These are phyloP conservation scores for Ptychodera flava DNA, from an alignment of 35 echinoderm and acorn worm genomes.

Conservation along the genomic window DNA sequence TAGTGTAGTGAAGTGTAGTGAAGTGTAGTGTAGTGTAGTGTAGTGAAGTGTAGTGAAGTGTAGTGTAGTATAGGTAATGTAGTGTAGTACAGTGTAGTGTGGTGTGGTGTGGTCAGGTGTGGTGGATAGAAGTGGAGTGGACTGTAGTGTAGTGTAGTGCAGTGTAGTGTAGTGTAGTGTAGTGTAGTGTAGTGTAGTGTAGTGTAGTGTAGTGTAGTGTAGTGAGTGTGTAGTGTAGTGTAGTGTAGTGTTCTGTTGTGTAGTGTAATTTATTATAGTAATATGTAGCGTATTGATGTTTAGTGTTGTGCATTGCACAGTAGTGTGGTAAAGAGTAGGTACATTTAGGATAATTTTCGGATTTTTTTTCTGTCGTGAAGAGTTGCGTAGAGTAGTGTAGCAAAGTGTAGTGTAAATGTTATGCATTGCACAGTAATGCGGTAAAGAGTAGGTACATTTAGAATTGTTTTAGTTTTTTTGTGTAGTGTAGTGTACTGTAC, in stretches of 20 bases:
- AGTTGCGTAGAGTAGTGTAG: constrained; percentile 11
- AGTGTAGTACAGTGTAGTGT: constrained; percentile 3
- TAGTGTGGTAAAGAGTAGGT: constrained; percentile 8
- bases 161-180: constrained; percentile 13
- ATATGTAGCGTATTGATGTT: background rate
- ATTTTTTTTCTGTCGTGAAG: constrained; percentile 13
- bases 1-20: constrained; percentile 18
- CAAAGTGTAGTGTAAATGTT: background rate
- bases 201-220: background rate
- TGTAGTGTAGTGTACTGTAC: constrained; percentile 17
- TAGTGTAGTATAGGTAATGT: too few relatives aligned
- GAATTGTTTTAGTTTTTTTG: too few relatives aligned
- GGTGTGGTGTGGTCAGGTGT: constrained; percentile 6
- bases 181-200: constrained; percentile 15
- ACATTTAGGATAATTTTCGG: background rate
- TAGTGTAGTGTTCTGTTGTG: constrained; percentile 11
- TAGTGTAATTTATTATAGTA: constrained; percentile 13
- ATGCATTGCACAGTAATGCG: background rate
- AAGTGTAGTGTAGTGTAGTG: constrained; percentile 3
- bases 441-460: constrained; percentile 1
- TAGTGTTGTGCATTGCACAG: background rate
- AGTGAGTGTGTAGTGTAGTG: constrained; percentile 11
- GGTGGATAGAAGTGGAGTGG: background rate
- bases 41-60: background rate
- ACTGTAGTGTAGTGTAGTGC: constrained; percentile 8